Percentiles rank a stretch among this genome's conserved stretches.
Conservation (phyloP, 2,113 vertebrate genomes). For the Orycteropus afer region DNA sequence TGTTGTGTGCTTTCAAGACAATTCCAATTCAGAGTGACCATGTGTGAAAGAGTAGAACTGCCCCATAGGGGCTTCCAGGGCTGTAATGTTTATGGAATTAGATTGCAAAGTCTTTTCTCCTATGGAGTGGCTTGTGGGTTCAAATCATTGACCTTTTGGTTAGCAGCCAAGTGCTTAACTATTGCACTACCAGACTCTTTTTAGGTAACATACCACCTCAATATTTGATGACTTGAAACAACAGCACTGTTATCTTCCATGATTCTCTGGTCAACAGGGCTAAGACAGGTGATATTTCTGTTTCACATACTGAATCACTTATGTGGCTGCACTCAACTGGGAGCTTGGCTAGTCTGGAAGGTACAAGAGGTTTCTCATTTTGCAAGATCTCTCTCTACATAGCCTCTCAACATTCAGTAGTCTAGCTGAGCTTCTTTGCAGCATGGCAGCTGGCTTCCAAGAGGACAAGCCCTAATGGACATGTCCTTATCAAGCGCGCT, state of each 20-base stretch:
- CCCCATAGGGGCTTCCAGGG: too few relatives aligned
- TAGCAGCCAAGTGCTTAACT: neutral
- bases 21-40: too few relatives aligned
- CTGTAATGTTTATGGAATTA: too few relatives aligned
- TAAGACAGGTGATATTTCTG: neutral
- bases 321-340: neutral
- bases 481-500: rapidly evolving
- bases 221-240: neutral
- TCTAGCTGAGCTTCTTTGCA: neutral
- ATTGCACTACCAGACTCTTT: too few relatives aligned
- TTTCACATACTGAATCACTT: too few relatives aligned
- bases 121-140: neutral
- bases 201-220: too few relatives aligned
- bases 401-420: neutral
- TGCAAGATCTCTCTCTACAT: neutral
- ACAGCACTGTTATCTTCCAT: neutral
- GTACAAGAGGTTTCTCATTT: rapidly evolving
- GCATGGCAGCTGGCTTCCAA: neutral
- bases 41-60: too few relatives aligned
- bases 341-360: neutral
- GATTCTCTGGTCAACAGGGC: neutral
- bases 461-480: neutral
- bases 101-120: neutral
- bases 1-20: neutral
- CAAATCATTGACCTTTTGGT: neutral